Evolutionary conservation across 2,888 invertebrate species (phyloP), one percentile per base, ranked within the genome.

Genomic region (Scaptomyza polygonia): DNA sequence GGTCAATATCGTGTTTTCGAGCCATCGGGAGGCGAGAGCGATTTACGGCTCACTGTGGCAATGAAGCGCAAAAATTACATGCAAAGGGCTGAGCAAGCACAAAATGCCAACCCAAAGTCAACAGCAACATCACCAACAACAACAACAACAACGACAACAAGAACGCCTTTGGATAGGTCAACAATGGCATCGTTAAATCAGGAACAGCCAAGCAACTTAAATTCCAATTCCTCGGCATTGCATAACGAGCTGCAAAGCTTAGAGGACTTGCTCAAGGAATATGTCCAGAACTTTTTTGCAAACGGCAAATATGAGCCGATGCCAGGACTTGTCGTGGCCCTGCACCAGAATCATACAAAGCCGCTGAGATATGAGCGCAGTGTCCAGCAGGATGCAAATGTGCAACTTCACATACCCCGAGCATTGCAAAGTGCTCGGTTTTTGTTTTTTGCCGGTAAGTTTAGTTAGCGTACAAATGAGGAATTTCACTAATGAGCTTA

Each of bases 391-490:
- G 77, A 79, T 45, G 69, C 83, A 34, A 76, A 79, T 5, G 86
- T 96, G 27, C 93, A 94, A 30, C 93, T 96, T 8, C 94, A 94
- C 82, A 86, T 96, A 49, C 94, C 95, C 0, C 79, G 91, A 18
- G 91, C 91, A 0, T 40, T 89, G 32, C 93, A 94, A 88, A 94
- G 95, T 11, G 95, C 95, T 0, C 93, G 94, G 69, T 92, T 94
- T 44, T 93, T 95, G 59, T 94, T 94, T 74, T 93, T 95, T 65
- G 92, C 93, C 88, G 94, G 94, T 94, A 91, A 92, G 92, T 12
- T 1, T 12, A 29, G 9, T 9, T 5, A 16, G 12, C 0, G 1
- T 2, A 1, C 6, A 21, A 12, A 2, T 3, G 5, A 3, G 9
- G 5, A 5, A 14, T 16, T 3, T 47, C 12, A 25, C 21, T 74